Conservation (phyloP, 64 coral and sea anemone species). For the Dendronephthya gigantea region DNA sequence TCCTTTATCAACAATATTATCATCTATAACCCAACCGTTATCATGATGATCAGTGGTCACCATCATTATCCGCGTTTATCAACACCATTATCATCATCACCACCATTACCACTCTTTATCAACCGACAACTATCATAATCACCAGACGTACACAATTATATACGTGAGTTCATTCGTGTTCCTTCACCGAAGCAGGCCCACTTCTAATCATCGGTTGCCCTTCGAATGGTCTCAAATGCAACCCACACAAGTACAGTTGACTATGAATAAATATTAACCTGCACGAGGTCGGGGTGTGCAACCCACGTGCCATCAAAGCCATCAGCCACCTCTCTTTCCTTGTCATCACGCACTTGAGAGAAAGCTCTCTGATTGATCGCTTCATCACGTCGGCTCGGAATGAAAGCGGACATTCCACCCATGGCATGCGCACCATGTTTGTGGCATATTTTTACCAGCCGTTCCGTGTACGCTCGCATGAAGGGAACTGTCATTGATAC, state of each 20-base stretch:
- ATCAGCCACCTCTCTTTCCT: constrained; percentile 86
- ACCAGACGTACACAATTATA: no score
- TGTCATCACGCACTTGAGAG: constrained; percentile 79
- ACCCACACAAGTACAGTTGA: no score
- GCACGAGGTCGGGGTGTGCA: constrained; percentile 81
- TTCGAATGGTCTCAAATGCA: no score
- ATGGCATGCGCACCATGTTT: constrained; percentile 94
- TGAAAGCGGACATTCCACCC: constrained; percentile 96
- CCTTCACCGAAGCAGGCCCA: no score
- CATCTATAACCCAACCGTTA: constrained; percentile 39
- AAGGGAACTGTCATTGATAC: constrained; percentile 89
- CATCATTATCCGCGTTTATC: neutral
- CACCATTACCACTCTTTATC: constrained; percentile 79
- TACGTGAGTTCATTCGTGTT: no score
- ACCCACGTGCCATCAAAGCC: constrained; percentile 99
- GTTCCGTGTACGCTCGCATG: constrained; percentile 89
- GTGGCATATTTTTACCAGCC: constrained; percentile 86
- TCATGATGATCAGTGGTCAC: neutral
- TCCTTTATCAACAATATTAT: constrained; percentile 34
- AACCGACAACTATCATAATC: neutral
- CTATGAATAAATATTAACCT: neutral
- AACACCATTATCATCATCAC: neutral
- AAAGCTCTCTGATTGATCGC: constrained; percentile 72
- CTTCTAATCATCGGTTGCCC: no score
- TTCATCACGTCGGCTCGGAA: constrained; percentile 77